phyloP scores from a whole-genome alignment of 2,888 invertebrate genomes.

The Nomada lathburiana region DNA sequence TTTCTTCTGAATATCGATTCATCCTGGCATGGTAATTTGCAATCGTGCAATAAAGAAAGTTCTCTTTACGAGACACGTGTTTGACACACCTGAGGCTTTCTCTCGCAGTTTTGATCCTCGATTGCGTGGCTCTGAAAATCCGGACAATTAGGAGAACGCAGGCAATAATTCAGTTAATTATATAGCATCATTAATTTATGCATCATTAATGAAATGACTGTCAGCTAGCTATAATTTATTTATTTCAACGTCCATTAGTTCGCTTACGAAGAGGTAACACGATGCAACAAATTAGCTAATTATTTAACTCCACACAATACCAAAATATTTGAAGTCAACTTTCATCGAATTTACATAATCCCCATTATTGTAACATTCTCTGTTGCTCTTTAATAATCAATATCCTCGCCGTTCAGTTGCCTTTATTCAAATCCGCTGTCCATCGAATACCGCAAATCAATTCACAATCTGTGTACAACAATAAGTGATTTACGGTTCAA shows the following conservation, averaged over 20 bases:
- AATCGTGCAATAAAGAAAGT: not conserved
- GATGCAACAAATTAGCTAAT: too few species aligned
- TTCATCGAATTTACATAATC: not conserved
- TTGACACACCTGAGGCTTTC: conserved; percentile 8
- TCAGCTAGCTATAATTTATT: too few species aligned
- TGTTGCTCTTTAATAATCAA: not conserved
- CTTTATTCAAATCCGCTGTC: too few species aligned
- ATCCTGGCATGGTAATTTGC: not conserved
- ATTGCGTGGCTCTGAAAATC: too few species aligned
- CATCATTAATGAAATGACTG: too few species aligned
- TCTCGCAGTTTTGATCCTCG: not conserved
- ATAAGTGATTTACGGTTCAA: not conserved
- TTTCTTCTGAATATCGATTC: not conserved
- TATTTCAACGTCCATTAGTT: too few species aligned
- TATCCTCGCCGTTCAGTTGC: not conserved
- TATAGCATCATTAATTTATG: too few species aligned
- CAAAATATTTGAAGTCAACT: not conserved
- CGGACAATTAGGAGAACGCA: not conserved
- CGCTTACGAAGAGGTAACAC: too few species aligned
- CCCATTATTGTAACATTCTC: not conserved
- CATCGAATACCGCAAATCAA: not conserved
- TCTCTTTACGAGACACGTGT: not conserved
- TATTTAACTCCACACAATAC: too few species aligned
- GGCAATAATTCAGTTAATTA: too few species aligned
- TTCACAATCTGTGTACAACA: not conserved